phyloP scores from a whole-genome alignment of 2,797 vertebrate species.

The Sciaenops ocellatus region DNA sequence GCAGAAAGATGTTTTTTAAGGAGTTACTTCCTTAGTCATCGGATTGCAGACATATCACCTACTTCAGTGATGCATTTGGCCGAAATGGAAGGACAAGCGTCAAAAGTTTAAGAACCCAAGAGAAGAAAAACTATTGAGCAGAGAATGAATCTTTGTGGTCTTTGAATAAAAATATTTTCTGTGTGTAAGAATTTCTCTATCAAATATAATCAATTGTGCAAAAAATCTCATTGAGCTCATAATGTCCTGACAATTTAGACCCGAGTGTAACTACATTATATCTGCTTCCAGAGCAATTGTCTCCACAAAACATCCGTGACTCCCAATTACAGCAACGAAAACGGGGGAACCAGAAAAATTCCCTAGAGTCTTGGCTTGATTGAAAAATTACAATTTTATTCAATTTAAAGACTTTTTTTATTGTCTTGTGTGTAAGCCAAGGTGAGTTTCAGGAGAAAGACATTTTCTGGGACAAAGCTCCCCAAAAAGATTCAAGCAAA shows the following conservation, averaged over 20 bases:
- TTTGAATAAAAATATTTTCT: no score
- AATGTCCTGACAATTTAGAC: neutral
- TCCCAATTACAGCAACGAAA: neutral
- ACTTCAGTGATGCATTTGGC: neutral
- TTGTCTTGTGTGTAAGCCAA: constrained; percentile 31
- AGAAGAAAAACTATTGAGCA: neutral
- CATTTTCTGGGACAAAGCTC: constrained; percentile 9
- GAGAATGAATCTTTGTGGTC: neutral
- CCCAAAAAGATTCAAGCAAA: constrained; percentile 45
- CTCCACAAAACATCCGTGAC: constrained; percentile 13
- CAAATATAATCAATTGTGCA: no score
- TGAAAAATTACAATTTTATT: constrained; percentile 40
- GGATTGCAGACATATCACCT: no score
- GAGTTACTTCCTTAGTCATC: neutral
- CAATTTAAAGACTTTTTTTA: constrained; percentile 22
- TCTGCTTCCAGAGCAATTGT: constrained; percentile 42
- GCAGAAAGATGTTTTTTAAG: neutral
- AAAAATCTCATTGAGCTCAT: neutral
- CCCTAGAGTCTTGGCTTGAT: constrained; percentile 36
- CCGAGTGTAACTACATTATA: neutral
- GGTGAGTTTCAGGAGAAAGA: constrained; percentile 30
- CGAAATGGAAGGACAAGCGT: neutral
- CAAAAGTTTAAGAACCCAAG: neutral
- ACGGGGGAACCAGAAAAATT: constrained; percentile 15
- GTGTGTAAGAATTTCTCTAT: no score